A percentile compares a stretch with the other conserved stretches of the same genome.
Evolutionary conservation across 2,113 vertebrate species (phyloP).

Genomic region (Empidonax traillii): DNA sequence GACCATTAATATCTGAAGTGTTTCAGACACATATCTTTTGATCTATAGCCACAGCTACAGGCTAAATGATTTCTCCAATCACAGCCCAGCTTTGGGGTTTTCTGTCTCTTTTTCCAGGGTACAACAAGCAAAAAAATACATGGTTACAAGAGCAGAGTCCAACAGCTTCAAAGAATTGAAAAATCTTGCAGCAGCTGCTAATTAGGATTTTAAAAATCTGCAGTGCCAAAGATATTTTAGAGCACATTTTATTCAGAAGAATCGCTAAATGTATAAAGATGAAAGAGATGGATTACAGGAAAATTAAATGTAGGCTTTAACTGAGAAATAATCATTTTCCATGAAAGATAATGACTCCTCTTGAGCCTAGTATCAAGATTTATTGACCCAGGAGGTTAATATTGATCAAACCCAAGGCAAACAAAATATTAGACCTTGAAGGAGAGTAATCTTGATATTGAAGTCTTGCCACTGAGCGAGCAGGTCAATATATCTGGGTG

Average conservation of each 20-base stretch:
- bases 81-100: not conserved
- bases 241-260: not conserved
- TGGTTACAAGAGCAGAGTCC: not conserved
- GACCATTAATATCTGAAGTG: not conserved
- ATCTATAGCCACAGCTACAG: not conserved
- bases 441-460: constrained; percentile 46
- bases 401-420: constrained; percentile 61
- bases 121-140: not conserved
- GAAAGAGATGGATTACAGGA: constrained; percentile 65
- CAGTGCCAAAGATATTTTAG: not conserved
- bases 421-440: constrained; percentile 66
- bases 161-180: not conserved
- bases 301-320: constrained; percentile 70
- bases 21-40: not conserved
- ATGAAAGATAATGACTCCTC: constrained; percentile 74
- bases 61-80: not conserved
- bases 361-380: constrained; percentile 66
- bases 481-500: constrained; percentile 27
- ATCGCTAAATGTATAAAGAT: not conserved
- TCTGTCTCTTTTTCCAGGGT: not conserved
- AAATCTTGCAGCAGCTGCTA: not conserved
- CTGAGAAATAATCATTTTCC: constrained; percentile 75
- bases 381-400: constrained; percentile 68
- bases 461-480: constrained; percentile 41
- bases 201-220: not conserved